Percentiles rank a stretch among this genome's conserved stretches.
Evolutionary conservation across 1,140 invertebrate genomes (phyloP).

Genomic region (Brachionus rotundiformis): DNA sequence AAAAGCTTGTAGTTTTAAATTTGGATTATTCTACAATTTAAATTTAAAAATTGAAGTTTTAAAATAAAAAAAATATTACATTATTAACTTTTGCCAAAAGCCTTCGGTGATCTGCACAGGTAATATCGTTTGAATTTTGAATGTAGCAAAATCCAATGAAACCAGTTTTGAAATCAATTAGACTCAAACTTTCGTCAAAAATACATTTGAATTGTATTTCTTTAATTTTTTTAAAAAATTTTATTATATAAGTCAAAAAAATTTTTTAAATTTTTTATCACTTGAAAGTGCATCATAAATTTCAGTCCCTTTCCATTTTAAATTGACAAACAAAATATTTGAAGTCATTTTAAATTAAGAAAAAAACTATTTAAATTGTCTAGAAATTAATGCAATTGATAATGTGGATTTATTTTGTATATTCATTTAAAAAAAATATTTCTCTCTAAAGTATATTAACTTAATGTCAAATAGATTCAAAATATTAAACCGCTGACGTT

Average conservation of each 20-base stretch:
- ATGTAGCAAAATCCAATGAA: not conserved
- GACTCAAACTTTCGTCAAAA: constrained; percentile 12
- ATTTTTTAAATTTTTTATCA: not conserved
- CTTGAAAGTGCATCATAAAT: constrained; percentile 5
- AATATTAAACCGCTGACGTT: constrained; percentile 30
- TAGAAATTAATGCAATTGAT: constrained; percentile 25
- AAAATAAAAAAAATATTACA: not conserved
- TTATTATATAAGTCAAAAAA: not conserved
- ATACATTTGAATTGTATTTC: constrained; percentile 49
- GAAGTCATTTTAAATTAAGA: constrained; percentile 18
- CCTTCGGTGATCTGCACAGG: not conserved
- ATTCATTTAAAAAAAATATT: not conserved
- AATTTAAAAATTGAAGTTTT: not conserved
- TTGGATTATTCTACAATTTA: not conserved
- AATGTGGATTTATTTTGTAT: too few relatives aligned
- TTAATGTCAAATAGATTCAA: constrained; percentile 5
- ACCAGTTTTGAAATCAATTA: constrained; percentile 39
- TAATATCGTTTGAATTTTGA: not conserved
- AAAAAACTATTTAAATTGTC: not conserved
- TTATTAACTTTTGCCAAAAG: constrained; percentile 5
- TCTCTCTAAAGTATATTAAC: constrained; percentile 17
- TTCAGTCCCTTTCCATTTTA: constrained; percentile 37
- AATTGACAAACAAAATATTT: constrained; percentile 38
- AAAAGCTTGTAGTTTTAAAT: constrained; percentile 19
- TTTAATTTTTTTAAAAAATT: not conserved